Percentiles rank a stretch among this genome's conserved stretches.
Conservation (phyloP, 1,140 invertebrate genomes). For the Vanessa tameamea region DNA sequence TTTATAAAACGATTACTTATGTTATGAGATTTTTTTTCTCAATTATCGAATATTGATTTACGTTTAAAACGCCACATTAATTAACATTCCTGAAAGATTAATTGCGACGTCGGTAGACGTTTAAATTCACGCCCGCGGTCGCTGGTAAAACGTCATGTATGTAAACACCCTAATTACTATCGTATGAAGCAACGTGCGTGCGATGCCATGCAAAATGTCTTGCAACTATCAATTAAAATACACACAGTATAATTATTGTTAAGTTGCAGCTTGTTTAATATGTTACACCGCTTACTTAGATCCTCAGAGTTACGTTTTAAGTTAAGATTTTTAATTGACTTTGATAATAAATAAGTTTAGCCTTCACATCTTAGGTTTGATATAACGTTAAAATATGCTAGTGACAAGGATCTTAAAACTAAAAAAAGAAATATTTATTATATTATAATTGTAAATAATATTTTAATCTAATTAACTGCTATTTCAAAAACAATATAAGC, state of each 20-base stretch:
- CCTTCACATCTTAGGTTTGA: no score
- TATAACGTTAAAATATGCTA: no score
- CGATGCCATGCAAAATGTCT: slow-evolving; percentile 19
- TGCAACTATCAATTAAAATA: slow-evolving; percentile 17
- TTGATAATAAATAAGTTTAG: no score
- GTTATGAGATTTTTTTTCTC: background rate
- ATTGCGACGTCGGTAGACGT: slow-evolving; percentile 1
- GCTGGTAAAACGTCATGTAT: slow-evolving; percentile 4
- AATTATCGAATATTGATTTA: background rate
- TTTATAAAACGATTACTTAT: background rate
- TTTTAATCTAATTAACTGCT: no score
- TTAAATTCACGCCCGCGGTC: slow-evolving; percentile 16
- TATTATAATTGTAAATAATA: no score
- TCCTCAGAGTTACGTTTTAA: background rate
- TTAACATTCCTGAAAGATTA: slow-evolving; percentile 7
- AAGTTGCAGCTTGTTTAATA: slow-evolving; percentile 9
- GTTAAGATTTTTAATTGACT: no score
- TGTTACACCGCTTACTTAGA: slow-evolving; percentile 7
- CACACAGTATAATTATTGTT: slow-evolving; percentile 18
- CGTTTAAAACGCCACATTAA: slow-evolving; percentile 5
- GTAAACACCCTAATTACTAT: slow-evolving; percentile 9
- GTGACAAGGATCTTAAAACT: no score
- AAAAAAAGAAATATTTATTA: no score
- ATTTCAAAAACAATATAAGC: no score
- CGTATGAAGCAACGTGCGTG: slow-evolving; percentile 11